A percentile compares a stretch with the other conserved stretches of the same genome.
These are phyloP conservation scores for Apamea sordens DNA, from an alignment of 2,888 invertebrate genomes.

Conservation along the genomic window DNA sequence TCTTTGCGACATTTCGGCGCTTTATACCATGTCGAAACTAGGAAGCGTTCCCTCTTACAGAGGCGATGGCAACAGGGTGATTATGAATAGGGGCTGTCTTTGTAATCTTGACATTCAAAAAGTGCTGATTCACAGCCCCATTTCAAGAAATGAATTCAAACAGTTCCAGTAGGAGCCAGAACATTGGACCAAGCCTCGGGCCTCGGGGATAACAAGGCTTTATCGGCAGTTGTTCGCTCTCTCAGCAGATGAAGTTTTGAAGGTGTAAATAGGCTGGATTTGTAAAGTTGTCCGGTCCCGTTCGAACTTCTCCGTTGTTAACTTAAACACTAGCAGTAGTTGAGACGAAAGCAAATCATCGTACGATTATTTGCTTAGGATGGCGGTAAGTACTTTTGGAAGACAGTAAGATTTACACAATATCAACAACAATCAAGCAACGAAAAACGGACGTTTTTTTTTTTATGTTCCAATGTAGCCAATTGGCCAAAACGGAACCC, in stretches of 20 bases:
- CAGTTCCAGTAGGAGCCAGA: not conserved
- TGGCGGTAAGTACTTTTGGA: not conserved
- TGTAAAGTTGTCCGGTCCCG: slow-evolving; percentile 24
- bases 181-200: not conserved
- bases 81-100: not conserved
- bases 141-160: slow-evolving; percentile 8
- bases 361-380: slow-evolving; percentile 1
- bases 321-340: slow-evolving; percentile 6
- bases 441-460: not conserved
- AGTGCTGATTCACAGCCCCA: not conserved
- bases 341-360: not conserved
- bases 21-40: not conserved
- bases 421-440: not conserved
- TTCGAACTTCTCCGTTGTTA: slow-evolving; percentile 3
- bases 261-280: slow-evolving; percentile 26
- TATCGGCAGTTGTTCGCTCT: slow-evolving; percentile 9
- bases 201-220: slow-evolving; percentile 24
- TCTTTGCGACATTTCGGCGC: not conserved
- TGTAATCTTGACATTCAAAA: not conserved
- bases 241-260: slow-evolving; percentile 20
- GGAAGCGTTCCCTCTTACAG: not conserved
- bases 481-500: not conserved
- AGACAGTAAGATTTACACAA: not conserved
- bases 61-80: not conserved
- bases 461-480: not conserved